phyloP scores from a whole-genome alignment of 2,888 invertebrate species.

The Drosophila maculinotata region DNA sequence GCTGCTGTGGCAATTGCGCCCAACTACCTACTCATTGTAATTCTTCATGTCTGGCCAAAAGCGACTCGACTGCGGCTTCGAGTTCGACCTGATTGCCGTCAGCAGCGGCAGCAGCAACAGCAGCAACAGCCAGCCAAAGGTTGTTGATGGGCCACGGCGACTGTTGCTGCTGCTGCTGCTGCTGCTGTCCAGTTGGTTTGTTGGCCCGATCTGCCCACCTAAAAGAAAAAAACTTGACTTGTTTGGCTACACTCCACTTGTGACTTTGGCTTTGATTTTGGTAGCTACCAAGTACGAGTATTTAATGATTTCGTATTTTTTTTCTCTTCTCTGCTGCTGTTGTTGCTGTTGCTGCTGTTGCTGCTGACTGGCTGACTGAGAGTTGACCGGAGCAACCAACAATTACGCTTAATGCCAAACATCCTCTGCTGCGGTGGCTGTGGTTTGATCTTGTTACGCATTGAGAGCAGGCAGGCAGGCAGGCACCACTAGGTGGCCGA shows the following conservation, averaged over 20 bases:
- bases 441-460: conserved; percentile 81
- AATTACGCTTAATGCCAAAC: conserved; percentile 82
- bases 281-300: conserved; percentile 67
- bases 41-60: conserved; percentile 79
- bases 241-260: conserved; percentile 75
- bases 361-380: conserved; percentile 28
- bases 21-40: conserved; percentile 81
- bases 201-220: conserved; percentile 68
- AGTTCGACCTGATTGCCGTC: conserved; percentile 77
- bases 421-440: conserved; percentile 78
- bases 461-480: conserved; percentile 47
- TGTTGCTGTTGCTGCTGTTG: conserved; percentile 26
- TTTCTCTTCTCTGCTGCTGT: conserved; percentile 5
- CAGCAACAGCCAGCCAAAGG: conserved; percentile 37
- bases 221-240: conserved; percentile 64
- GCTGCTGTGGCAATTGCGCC: conserved; percentile 76
- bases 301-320: conserved; percentile 74
- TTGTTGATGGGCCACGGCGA: conserved; percentile 61
- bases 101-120: conserved; percentile 43
- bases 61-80: conserved; percentile 54
- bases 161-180: conserved; percentile 35
- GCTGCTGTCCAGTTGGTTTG: conserved; percentile 40
- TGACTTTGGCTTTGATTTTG: conserved; percentile 76
- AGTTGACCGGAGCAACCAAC: conserved; percentile 60
- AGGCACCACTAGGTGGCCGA: conserved; percentile 47